These are phyloP conservation scores for Gymnocephalus cernua DNA, from an alignment of 2,113 vertebrate genomes.

Conservation along the genomic window DNA sequence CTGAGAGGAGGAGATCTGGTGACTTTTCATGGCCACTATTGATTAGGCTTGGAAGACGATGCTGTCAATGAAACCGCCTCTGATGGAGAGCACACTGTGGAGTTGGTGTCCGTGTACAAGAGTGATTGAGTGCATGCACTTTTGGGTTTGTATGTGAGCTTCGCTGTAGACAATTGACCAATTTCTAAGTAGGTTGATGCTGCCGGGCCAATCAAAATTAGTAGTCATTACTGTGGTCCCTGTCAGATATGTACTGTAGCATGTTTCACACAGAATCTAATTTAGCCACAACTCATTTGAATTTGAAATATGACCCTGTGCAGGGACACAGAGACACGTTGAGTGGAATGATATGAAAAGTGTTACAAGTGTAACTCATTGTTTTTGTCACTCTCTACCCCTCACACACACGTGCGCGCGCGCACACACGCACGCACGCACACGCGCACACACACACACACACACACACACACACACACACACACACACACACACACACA, in stretches of 20 bases:
- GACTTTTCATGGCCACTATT: slow-evolving; percentile 71
- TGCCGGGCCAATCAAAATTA: not conserved
- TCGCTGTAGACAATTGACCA: not conserved
- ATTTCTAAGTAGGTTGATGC: not conserved
- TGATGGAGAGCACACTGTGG: slow-evolving; percentile 37
- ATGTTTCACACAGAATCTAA: not conserved
- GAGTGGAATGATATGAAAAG: slow-evolving; percentile 28
- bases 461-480: too few relatives aligned
- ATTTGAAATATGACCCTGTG: not conserved
- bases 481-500: too few relatives aligned
- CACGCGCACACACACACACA: too few relatives aligned
- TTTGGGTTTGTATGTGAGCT: not conserved
- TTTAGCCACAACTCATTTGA: not conserved
- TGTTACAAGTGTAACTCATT: slow-evolving; percentile 31
- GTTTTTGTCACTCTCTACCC: slow-evolving; percentile 34
- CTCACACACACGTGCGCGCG: too few relatives aligned
- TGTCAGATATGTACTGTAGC: not conserved
- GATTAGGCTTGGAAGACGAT: slow-evolving; percentile 58
- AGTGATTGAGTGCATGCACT: slow-evolving; percentile 1
- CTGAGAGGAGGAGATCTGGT: slow-evolving; percentile 64
- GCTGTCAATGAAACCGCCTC: slow-evolving; percentile 58
- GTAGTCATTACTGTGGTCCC: not conserved
- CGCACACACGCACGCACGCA: too few relatives aligned
- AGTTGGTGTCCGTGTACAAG: slow-evolving; percentile 21
- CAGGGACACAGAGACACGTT: not conserved